A percentile compares a stretch with the other conserved stretches of the same genome.
phyloP scores from a whole-genome alignment of 2,888 invertebrate species.

The Heterodera filipjevi region DNA sequence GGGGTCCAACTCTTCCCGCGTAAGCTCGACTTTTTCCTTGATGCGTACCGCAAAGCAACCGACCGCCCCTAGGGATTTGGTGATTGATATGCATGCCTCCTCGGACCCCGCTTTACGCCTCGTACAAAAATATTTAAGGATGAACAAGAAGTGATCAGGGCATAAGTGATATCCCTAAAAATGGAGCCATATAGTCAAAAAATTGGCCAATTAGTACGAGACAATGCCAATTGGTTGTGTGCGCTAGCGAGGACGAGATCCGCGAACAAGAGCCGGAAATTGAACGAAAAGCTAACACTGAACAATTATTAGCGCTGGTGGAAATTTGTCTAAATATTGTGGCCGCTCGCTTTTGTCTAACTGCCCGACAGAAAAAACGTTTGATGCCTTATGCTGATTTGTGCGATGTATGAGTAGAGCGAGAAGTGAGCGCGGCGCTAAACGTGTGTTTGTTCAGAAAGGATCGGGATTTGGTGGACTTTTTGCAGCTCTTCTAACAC shows the following conservation, averaged over 20 bases:
- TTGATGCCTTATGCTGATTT: slow-evolving; percentile 17
- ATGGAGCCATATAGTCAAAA: neutral
- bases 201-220: neutral
- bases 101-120: slow-evolving; percentile 20
- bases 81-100: slow-evolving; percentile 34
- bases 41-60: slow-evolving; percentile 5
- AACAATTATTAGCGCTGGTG: slow-evolving; percentile 24
- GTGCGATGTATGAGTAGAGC: neutral
- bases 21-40: slow-evolving; percentile 28
- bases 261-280: neutral
- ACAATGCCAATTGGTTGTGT: neutral
- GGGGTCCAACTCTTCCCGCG: slow-evolving; percentile 34
- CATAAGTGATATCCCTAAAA: slow-evolving; percentile 16
- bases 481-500: slow-evolving; percentile 12
- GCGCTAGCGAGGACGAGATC: neutral
- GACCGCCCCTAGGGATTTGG: slow-evolving; percentile 31
- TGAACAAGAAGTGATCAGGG: slow-evolving; percentile 14
- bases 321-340: slow-evolving; percentile 27
- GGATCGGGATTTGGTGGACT: neutral
- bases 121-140: slow-evolving; percentile 36
- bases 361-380: neutral
- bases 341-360: slow-evolving; percentile 1
- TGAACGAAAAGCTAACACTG: neutral
- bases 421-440: slow-evolving; percentile 18
- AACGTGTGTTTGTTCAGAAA: neutral